Base-by-base conservation (phyloP, 1,140 invertebrate genomes). In the Nasonia giraulti region DNA sequence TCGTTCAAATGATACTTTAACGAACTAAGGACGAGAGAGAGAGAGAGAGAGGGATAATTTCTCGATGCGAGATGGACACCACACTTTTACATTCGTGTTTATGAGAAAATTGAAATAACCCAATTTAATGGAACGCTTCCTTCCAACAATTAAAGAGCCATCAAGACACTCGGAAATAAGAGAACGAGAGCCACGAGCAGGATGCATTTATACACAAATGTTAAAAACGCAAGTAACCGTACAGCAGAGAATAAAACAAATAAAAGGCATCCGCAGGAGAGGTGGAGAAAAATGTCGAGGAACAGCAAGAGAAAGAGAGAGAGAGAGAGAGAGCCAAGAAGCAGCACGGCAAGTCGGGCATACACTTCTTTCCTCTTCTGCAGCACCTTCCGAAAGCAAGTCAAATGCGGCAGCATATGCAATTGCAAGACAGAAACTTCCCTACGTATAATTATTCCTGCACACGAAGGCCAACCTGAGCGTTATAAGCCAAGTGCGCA, bases 401-500 rank as follows among this genome's bases (percentile, higher is more conserved):
- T 79, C 27, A 44, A 75, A 78, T 47, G 69, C 77, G 44, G 83
- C 83, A 79, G 83, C 68, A 40, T 44, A 55, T 40, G 77, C 50
- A 55, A 80, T 55, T 62, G 50, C 47, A 71, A 80, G 85, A 89
- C 87, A 88, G 86, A 90, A 89, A 90, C 89, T 89, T 87, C 83
- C 79, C 88, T 90, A 75, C 88, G 89, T 91, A 91, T 91, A 91
- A 91, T 91, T 91, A 91, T 90, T 90, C 87, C 89, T 27, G 37
- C 40, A 89, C 85, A 86, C 88, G 89, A 91, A 91, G 89, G 90
- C 88, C 89, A 87, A 90, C 88, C 86, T 88, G 88, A 89, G 89
- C 89, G 89, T 91, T 90, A 90, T 87, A 80, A 86, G 23, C 71
- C 33, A 62, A 40, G 78, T 69, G 82, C 85, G 82, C 85, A 86